phyloP scores from a whole-genome alignment of 2,113 vertebrate genomes.

The Etheostoma cragini region DNA sequence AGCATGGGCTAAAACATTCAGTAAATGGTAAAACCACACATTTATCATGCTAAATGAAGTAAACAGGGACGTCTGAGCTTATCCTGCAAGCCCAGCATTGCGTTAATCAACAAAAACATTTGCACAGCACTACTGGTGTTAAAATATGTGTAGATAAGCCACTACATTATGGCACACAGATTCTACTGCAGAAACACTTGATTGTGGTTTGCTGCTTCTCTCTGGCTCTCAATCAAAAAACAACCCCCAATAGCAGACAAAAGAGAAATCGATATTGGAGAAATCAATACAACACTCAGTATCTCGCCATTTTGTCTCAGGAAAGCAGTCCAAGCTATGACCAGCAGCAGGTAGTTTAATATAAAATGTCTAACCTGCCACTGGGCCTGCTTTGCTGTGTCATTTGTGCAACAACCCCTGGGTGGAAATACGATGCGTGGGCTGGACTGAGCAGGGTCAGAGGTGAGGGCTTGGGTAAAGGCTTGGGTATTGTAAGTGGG shows the following conservation, averaged over 20 bases:
- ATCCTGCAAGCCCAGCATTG: background rate
- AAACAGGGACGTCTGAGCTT: background rate
- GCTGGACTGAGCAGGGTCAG: conserved; percentile 71
- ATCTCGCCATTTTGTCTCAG: conserved; percentile 77
- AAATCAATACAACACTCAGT: conserved; percentile 77
- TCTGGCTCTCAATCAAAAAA: conserved; percentile 53
- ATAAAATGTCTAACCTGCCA: conserved; percentile 71
- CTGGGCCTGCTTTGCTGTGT: conserved; percentile 59
- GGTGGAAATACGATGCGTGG: conserved; percentile 78
- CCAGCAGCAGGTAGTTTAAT: conserved; percentile 58
- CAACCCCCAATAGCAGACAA: conserved; percentile 62
- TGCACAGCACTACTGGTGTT: background rate
- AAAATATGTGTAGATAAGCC: background rate
- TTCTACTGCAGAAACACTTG: conserved; percentile 26
- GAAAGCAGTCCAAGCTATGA: conserved; percentile 49
- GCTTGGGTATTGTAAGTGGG: conserved; percentile 73
- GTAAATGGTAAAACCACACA: background rate
- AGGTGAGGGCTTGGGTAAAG: conserved; percentile 66
- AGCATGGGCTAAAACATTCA: background rate
- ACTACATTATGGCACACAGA: background rate
- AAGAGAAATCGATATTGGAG: conserved; percentile 75
- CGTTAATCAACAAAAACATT: background rate
- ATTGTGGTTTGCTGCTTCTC: conserved; percentile 37
- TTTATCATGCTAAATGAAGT: background rate
- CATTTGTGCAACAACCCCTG: conserved; percentile 58